Evolutionary conservation across 2,888 invertebrate genomes (phyloP), one percentile per base, ranked within the genome.

Genomic region (Lepidocyrtoides sp.): DNA sequence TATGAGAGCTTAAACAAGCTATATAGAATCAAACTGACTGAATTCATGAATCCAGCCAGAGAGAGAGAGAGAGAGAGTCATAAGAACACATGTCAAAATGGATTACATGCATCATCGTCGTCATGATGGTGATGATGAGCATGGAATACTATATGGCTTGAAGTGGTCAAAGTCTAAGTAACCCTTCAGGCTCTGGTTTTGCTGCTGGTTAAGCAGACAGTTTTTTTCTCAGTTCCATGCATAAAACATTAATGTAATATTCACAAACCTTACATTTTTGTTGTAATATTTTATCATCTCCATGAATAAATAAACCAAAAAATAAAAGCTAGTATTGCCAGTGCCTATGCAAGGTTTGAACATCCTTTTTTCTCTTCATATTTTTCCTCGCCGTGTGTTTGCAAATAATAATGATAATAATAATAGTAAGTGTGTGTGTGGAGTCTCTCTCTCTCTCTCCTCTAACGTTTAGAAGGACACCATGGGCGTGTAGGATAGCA

Each of bases 401-500:
- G 14, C 7, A 29, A 20, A 51, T 77, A 17, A 77, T 51, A 29
- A 23, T 36, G 17, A 32, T 69, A 29, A 29, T 51, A 48, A 48
- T 44, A 29, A 29, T 77, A 51, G 29, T 48, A 48, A 51, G 77
- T 14, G 77, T 60, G 32, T 66, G 48, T 60, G 32, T 66, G 48
- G 60, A 63, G 63, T 83, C 66, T 83, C 83, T 75, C 48, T 79
- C 29, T 51, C 66, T 66, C 4, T 14, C 41, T 51, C 77, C 51
- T 26, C 77, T n/a, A 77, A 29, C 8, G 8, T 77, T 88, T 82
- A 63, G 89, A 84, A 89, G 89, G 89, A 89, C 89, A 84, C 89
- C 84, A 84, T 84, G 89, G 89, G 89, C 83, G 89, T 89, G 89
- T 77, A 89, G 89, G 57, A 44, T 89, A 89, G 54, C 66, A 89